Evolutionary conservation across 1,140 invertebrate species (phyloP).

Genomic region (Caenorhabditis elegans): DNA sequence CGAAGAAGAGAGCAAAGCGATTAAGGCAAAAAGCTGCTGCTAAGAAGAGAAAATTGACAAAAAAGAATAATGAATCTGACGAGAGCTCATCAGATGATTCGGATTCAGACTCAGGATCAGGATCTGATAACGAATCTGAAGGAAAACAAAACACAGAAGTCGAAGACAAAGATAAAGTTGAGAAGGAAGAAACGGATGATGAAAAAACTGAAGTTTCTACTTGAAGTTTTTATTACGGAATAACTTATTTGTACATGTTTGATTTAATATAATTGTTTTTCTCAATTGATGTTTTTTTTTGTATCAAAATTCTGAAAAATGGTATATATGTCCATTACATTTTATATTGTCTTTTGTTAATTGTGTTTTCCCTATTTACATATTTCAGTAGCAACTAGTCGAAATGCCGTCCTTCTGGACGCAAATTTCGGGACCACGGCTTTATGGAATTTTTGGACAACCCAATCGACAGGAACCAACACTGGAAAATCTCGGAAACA

Average conservation of each 20-base stretch:
- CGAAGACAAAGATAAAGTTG: neutral
- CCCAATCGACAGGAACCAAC: neutral
- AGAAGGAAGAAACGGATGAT: slow-evolving; percentile 30
- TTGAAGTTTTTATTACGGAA: too few relatives aligned
- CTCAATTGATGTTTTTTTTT: too few relatives aligned
- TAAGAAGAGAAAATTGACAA: slow-evolving; percentile 37
- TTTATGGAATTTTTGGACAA: neutral
- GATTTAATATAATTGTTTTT: neutral
- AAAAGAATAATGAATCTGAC: slow-evolving; percentile 23
- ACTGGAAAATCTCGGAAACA: neutral
- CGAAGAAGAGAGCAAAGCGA: slow-evolving; percentile 51
- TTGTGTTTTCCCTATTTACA: too few relatives aligned
- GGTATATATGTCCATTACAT: too few relatives aligned
- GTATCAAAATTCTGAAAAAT: neutral
- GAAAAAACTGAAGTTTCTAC: slow-evolving; percentile 40
- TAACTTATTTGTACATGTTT: neutral
- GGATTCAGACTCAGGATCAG: neutral
- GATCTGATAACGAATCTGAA: neutral
- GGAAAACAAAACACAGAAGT: neutral
- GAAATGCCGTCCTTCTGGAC: neutral
- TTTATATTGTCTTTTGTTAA: too few relatives aligned
- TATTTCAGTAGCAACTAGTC: neutral
- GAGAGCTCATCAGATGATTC: slow-evolving; percentile 2
- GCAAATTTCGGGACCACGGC: neutral
- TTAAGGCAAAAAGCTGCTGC: slow-evolving; percentile 44